Conservation (phyloP, 2,888 invertebrate genomes). For the Patella pellucida region DNA sequence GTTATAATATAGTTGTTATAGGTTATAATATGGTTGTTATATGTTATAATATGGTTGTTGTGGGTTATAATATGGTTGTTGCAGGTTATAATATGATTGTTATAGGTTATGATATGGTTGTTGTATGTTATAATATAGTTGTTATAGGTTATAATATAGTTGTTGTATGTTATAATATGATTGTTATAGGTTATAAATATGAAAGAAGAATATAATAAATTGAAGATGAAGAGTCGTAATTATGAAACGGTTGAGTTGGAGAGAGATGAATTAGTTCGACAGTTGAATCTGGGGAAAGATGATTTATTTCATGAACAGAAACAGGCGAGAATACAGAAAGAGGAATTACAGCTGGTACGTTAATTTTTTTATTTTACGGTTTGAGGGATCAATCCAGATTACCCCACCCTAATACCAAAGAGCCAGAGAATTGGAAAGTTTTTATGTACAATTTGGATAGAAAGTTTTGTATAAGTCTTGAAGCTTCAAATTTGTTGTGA, state of each 20-base stretch:
- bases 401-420: too few relatives aligned
- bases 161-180: not conserved
- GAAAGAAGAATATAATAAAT: slow-evolving; percentile 54
- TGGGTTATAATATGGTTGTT: too few relatives aligned
- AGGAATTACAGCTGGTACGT: slow-evolving; percentile 61
- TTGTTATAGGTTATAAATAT: slow-evolving; percentile 36
- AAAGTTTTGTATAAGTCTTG: too few relatives aligned
- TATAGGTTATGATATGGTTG: too few relatives aligned
- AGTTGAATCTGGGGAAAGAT: slow-evolving; percentile 60
- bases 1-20: too few relatives aligned
- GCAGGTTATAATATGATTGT: too few relatives aligned
- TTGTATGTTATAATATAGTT: too few relatives aligned
- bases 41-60: too few relatives aligned
- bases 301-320: slow-evolving; percentile 63
- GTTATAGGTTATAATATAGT: not conserved
- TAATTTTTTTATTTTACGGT: not conserved
- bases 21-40: too few relatives aligned
- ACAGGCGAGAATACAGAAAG: slow-evolving; percentile 52
- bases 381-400: not conserved
- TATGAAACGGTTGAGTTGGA: slow-evolving; percentile 57
- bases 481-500: too few relatives aligned
- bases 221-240: slow-evolving; percentile 49
- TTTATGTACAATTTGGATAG: too few relatives aligned
- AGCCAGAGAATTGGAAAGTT: too few relatives aligned
- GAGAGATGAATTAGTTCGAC: slow-evolving; percentile 62